A percentile compares a stretch with the other conserved stretches of the same genome.
phyloP scores from a whole-genome alignment of 2,113 vertebrate genomes.

The Rhabdomys dilectus region DNA sequence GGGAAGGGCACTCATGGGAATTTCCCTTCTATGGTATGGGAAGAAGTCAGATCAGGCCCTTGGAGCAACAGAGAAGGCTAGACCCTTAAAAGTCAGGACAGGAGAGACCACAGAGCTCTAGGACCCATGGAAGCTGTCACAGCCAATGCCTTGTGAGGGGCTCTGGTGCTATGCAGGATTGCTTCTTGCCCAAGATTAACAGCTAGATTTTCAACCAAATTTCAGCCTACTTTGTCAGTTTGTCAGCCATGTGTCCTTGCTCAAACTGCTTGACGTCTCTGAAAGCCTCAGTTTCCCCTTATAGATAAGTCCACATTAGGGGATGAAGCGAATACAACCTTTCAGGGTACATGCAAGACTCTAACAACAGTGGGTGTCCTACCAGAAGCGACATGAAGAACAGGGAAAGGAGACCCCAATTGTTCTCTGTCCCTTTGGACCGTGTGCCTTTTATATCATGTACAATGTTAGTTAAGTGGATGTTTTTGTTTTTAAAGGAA shows the following conservation, averaged over 20 bases:
- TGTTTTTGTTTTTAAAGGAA: not conserved
- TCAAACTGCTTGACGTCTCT: not conserved
- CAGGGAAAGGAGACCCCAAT: not conserved
- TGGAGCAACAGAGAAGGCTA: not conserved
- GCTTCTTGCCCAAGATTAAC: conserved; percentile 6
- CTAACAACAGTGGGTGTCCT: not conserved
- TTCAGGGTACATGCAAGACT: not conserved
- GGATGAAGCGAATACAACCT: not conserved
- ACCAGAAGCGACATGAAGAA: not conserved
- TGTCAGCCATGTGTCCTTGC: not conserved
- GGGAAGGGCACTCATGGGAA: not conserved
- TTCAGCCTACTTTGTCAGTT: not conserved
- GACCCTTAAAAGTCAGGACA: not conserved
- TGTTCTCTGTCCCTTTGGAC: not conserved
- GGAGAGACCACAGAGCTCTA: not conserved
- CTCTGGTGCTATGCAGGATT: not conserved
- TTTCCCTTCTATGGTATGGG: not conserved
- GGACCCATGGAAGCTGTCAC: not conserved
- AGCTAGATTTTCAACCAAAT: not conserved
- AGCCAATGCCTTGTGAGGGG: not conserved
- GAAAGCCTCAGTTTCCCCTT: conserved; percentile 19
- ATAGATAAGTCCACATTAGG: not conserved
- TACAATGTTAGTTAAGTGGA: not conserved
- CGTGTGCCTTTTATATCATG: not conserved
- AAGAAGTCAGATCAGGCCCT: not conserved